A percentile compares a stretch with the other conserved stretches of the same genome.
phyloP scores from a whole-genome alignment of 2,113 vertebrate genomes.

The Zapornia atra region DNA sequence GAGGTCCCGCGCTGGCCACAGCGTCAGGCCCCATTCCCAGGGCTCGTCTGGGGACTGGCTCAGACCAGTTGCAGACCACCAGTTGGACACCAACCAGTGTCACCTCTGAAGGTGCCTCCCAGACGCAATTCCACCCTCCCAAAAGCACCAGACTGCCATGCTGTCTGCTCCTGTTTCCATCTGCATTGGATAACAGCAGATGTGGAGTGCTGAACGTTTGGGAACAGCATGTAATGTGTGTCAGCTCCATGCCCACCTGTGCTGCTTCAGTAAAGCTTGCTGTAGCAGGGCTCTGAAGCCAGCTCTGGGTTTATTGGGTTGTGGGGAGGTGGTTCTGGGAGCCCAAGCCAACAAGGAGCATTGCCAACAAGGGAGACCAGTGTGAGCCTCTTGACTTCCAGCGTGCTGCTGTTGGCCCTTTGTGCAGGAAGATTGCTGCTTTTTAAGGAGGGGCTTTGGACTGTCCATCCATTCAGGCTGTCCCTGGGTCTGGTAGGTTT shows the following conservation, averaged over 20 bases:
- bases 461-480: not conserved
- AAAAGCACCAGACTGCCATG: not conserved
- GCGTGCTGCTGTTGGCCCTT: not conserved
- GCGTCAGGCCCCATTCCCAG: not conserved
- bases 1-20: not conserved
- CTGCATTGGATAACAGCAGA: not conserved
- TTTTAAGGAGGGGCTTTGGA: not conserved
- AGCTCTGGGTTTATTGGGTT: not conserved
- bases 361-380: not conserved
- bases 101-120: not conserved
- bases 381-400: not conserved
- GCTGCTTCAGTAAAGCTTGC: not conserved
- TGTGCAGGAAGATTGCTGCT: not conserved
- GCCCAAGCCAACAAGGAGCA: not conserved
- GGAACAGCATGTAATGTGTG: not conserved
- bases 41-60: not conserved
- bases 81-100: not conserved
- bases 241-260: fast-evolving
- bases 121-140: not conserved
- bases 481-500: not conserved
- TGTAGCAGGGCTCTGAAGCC: not conserved
- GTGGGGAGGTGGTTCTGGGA: not conserved
- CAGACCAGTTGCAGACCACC: not conserved
- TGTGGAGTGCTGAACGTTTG: not conserved
- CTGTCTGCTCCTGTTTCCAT: not conserved